Percentiles rank a stretch among this genome's conserved stretches.
phyloP scores from a whole-genome alignment of 1,140 invertebrate species.

The Drosophila virilis region DNA sequence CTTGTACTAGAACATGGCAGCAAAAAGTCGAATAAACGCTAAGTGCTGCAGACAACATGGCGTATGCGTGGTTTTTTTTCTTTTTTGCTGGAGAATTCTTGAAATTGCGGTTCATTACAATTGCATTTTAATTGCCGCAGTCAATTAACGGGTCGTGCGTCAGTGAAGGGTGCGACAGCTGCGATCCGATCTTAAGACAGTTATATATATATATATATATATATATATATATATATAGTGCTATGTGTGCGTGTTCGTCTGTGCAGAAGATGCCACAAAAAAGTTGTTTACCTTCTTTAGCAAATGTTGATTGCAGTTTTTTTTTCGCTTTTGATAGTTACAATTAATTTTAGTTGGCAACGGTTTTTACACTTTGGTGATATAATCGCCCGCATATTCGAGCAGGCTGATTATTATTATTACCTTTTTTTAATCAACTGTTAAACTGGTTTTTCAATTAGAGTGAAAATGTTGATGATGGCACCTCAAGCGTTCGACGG shows the following conservation, averaged over 20 bases:
- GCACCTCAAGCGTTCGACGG: constrained; percentile 54
- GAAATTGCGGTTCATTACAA: constrained; percentile 63
- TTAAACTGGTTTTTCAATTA: constrained; percentile 83
- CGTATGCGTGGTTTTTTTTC: constrained; percentile 55
- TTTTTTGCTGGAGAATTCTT: constrained; percentile 60
- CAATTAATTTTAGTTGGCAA: constrained; percentile 70
- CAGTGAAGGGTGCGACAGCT: constrained; percentile 55
- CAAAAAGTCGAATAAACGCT: constrained; percentile 20
- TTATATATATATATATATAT: constrained; percentile 4
- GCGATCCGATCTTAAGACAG: constrained; percentile 22
- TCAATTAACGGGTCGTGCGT: constrained; percentile 42
- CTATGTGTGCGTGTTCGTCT: background rate
- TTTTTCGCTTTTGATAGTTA: constrained; percentile 53
- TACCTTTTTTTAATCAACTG: constrained; percentile 77
- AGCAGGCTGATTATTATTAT: constrained; percentile 60
- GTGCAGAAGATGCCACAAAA: constrained; percentile 59
- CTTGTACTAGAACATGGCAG: constrained; percentile 44
- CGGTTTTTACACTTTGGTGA: constrained; percentile 53
- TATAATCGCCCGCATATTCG: constrained; percentile 65
- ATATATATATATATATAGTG: too few species aligned
- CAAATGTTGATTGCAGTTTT: constrained; percentile 59
- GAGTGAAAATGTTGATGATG: constrained; percentile 81
- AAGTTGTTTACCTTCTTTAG: constrained; percentile 70
- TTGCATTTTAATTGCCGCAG: constrained; percentile 60
- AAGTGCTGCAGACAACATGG: constrained; percentile 48